These are phyloP conservation scores for Akabosia matsudoensis DNA, from an alignment of 1,140 invertebrate species.

Conservation along the genomic window DNA sequence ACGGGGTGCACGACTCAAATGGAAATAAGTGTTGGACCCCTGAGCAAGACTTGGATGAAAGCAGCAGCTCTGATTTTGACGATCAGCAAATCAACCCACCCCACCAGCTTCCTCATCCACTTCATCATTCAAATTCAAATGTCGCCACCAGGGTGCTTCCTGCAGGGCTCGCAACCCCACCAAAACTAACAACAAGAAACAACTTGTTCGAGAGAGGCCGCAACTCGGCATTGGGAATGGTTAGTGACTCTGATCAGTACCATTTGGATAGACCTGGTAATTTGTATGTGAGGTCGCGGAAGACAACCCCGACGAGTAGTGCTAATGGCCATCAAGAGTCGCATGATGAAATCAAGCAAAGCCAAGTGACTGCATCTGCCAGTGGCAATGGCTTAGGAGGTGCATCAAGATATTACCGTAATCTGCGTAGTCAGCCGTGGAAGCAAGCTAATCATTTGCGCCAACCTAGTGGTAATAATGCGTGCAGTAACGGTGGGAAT, in stretches of 20 bases:
- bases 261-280: conserved; percentile 8
- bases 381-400: background rate
- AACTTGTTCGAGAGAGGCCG: conserved; percentile 59
- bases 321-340: background rate
- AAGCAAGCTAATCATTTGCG: background rate
- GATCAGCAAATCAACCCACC: conserved; percentile 48
- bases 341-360: background rate
- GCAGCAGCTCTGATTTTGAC: conserved; percentile 63
- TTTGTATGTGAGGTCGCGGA: conserved; percentile 25
- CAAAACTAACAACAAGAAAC: conserved; percentile 62
- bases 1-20: background rate
- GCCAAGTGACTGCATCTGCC: background rate
- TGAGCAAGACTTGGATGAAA: conserved; percentile 70
- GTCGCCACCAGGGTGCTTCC: conserved; percentile 7
- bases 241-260: conserved; percentile 28
- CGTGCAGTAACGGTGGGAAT: conserved; percentile 31
- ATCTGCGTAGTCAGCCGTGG: conserved; percentile 26
- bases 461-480: conserved; percentile 4
- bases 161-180: conserved; percentile 49
- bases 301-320: conserved; percentile 9
- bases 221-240: background rate
- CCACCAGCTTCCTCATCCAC: background rate
- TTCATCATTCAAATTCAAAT: background rate
- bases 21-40: conserved; percentile 64
- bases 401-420: conserved; percentile 11